Percentiles rank a stretch among this genome's conserved stretches.
phyloP scores from a whole-genome alignment of 2,888 invertebrate genomes.

The Seladonia tumulorum region DNA sequence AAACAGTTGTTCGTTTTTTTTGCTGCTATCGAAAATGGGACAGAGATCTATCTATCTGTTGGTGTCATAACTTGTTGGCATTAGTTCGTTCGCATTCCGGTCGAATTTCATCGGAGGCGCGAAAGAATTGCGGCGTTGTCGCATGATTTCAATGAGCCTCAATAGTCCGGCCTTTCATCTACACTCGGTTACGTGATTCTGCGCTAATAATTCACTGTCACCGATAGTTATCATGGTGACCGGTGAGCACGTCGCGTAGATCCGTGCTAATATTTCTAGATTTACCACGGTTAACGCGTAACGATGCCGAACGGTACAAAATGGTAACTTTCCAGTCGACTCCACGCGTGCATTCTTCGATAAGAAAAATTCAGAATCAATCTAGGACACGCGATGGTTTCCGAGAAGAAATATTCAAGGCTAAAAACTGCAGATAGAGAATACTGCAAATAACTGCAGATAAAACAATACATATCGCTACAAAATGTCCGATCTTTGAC shows the following conservation, averaged over 20 bases:
- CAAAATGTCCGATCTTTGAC: too few relatives aligned
- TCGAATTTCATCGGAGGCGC: constrained; percentile 61
- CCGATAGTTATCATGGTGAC: constrained; percentile 71
- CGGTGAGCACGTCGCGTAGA: constrained; percentile 23
- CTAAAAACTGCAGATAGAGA: too few relatives aligned
- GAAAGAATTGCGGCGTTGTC: constrained; percentile 35
- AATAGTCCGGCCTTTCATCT: constrained; percentile 60
- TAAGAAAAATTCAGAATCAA: neutral
- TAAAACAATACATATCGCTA: too few relatives aligned
- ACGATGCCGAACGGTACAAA: constrained; percentile 17
- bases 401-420: too few relatives aligned
- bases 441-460: too few relatives aligned
- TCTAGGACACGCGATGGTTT: neutral
- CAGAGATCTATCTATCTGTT: constrained; percentile 34
- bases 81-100: constrained; percentile 76
- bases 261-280: constrained; percentile 34
- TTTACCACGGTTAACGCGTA: constrained; percentile 33
- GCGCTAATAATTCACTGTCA: constrained; percentile 75
- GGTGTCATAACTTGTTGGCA: constrained; percentile 65
- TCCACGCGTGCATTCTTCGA: neutral
- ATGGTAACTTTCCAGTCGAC: constrained; percentile 5
- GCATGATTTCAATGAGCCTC: constrained; percentile 60
- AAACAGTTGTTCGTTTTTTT: neutral
- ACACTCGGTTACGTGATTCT: constrained; percentile 59
- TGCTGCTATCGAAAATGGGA: constrained; percentile 43